Base-by-base conservation (phyloP, 2,888 invertebrate species). In the Thumatha senex region DNA sequence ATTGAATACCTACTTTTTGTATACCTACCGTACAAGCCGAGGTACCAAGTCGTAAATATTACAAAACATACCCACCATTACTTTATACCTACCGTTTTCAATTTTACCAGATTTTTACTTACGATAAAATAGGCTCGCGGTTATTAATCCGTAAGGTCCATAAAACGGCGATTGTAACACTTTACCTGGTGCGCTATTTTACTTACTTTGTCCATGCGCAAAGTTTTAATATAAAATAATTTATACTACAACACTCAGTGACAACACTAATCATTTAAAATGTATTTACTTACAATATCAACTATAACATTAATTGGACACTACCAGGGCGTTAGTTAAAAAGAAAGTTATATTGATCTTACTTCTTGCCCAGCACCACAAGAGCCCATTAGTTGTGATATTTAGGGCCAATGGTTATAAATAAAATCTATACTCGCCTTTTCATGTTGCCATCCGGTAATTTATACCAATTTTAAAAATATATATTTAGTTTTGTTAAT, bases 151-250 rank as follows among this genome's bases (percentile, higher is more conserved):
- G 53, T 63, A 43, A 34, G 57, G 58, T 64, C 67, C 66, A 64
- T 44, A 12, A 39, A 49, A 63, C 56, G 54, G 54, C 51, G 63
- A 55, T 50, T 48, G 56, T 34, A 46, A 57, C 63, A 67, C 56
- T 53, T 83, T 83, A 86, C 85, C 86, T 86, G 85, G 80, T 74
- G 84, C 84, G 82, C 82, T 59, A 5, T 31, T 7, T 63, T 80
- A 82, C 83, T 81, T 83, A 82, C 81, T 31, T 72, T 55, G 49
- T 74, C 76, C 77, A 68, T 53, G 77, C 80, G 80, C 77, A 59
- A 39, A 10, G 9, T 8, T 31, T 31, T 13, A 39, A 24, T 39
- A n/a, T 14, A 34, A 18, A 0, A 35, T 36, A 14, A 35, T 36
- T 39, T 18, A 46, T 10, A 34, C 47, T 47, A 47, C 3, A 14